Conservation (phyloP, 2,797 vertebrate species). For the Taenioides sp. region DNA sequence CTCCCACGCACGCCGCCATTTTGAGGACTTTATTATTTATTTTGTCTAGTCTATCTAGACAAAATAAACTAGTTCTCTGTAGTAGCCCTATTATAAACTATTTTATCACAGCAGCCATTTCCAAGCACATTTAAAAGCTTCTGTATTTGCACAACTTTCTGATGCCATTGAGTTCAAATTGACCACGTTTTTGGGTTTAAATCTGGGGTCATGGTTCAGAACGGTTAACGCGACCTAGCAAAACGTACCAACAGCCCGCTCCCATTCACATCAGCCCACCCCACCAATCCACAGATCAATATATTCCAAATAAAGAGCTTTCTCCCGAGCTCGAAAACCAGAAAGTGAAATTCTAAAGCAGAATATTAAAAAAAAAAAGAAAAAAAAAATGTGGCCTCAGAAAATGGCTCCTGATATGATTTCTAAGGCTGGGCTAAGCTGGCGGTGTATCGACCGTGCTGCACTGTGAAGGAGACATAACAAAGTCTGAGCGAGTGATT, state of each 20-base stretch:
- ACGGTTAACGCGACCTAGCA: background rate
- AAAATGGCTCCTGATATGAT: constrained; percentile 14
- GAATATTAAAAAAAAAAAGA: background rate
- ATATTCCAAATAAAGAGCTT: constrained; percentile 27
- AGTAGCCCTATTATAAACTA: no score
- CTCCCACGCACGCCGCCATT: no score
- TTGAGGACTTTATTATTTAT: no score
- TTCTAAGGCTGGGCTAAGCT: constrained; percentile 12
- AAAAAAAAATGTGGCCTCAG: constrained; percentile 15
- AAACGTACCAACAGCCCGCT: background rate
- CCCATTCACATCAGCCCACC: background rate
- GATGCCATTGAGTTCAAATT: background rate
- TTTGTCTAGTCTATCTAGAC: no score
- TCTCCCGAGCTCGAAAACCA: constrained; percentile 14
- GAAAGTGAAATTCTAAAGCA: constrained; percentile 1
- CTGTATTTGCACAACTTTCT: background rate
- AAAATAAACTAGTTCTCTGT: no score
- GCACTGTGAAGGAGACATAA: constrained; percentile 14
- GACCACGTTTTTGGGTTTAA: background rate
- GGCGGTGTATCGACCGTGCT: constrained; percentile 18
- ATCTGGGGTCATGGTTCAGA: background rate
- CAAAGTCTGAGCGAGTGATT: constrained; percentile 7
- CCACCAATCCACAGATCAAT: constrained; percentile 29
- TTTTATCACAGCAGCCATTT: background rate
- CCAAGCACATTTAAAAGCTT: background rate